Base-by-base conservation (phyloP, 2,888 invertebrate genomes). In the Villa cingulata region DNA sequence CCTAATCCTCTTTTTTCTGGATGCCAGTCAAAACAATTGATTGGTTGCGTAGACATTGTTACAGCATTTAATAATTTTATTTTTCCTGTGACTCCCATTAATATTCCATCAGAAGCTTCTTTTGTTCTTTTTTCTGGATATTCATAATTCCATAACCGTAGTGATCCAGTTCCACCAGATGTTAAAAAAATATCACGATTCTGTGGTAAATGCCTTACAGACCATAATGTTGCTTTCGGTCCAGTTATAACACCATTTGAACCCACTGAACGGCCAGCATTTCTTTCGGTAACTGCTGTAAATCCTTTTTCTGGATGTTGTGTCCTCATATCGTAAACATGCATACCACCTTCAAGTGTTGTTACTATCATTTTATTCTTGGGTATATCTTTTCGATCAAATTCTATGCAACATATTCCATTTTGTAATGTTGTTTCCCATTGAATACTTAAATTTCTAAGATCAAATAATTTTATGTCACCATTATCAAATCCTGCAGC, bases 401-500 rank as follows among this genome's bases (percentile, higher is more conserved):
- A 96, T 64, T 96, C 90, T 29, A 88, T 57, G 18, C 78, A 76
- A 58, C 92, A 94, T 1, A 89, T 81, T 56, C 95, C 95, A 74
- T 94, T 94, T 62, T 86, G 88, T 39, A 94, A 71, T 65, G 92
- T 90, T 43, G 84, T 84, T 62, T 95, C 92, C 94, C 94, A 96
- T 59, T 81, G 72, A 0, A 92, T 69, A 0, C 79, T 73, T 83
- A 94, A 86, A 6, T 80, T 79, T 50, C 83, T 77, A 23, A 96
- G 72, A 65, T 96, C 94, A 64, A 90, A 95, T 70, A 96, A 77
- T 70, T 95, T 96, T 3, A 96, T 68, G 62, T 96, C 96, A 0
- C 96, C 96, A 65, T 96, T 96, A 62, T 96, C 95, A 61, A 94
- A 96, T 2, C 96, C 96, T 12, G 94, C 88, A 23, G 82, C 85